A percentile compares a stretch with the other conserved stretches of the same genome.
phyloP scores from a whole-genome alignment of 1,140 invertebrate genomes.

The Dreissena rostriformis region DNA sequence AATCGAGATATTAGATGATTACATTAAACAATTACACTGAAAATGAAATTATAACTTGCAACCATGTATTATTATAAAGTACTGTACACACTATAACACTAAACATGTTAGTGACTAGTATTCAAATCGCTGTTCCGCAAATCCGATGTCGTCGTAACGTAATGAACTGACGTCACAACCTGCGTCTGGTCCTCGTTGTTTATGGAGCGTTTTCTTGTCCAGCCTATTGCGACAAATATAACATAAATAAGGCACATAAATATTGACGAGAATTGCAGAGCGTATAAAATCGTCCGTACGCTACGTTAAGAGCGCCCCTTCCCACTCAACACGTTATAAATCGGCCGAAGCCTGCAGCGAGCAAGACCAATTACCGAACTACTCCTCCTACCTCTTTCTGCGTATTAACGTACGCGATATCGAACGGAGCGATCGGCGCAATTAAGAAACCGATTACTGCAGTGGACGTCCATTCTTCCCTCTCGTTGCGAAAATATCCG shows the following conservation, averaged over 20 bases:
- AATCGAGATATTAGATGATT: no score
- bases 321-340: slow-evolving; percentile 38
- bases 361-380: slow-evolving; percentile 26
- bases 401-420: slow-evolving; percentile 35
- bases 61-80: no score
- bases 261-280: slow-evolving; percentile 26
- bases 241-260: slow-evolving; percentile 18
- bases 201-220: no score
- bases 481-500: slow-evolving; percentile 29
- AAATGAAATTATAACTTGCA: no score
- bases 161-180: no score
- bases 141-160: no score
- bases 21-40: no score
- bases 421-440: slow-evolving; percentile 43
- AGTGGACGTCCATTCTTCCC: slow-evolving; percentile 26
- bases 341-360: slow-evolving; percentile 19
- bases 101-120: no score
- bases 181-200: no score
- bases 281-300: slow-evolving; percentile 40
- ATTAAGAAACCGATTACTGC: slow-evolving; percentile 29
- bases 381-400: slow-evolving; percentile 47
- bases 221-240: slow-evolving; percentile 33
- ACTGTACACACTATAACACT: no score
- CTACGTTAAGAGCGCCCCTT: slow-evolving; percentile 14
- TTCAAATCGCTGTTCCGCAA: no score